These are phyloP conservation scores for Drosophila lacertosa DNA, from an alignment of 1,140 invertebrate genomes.

Conservation along the genomic window DNA sequence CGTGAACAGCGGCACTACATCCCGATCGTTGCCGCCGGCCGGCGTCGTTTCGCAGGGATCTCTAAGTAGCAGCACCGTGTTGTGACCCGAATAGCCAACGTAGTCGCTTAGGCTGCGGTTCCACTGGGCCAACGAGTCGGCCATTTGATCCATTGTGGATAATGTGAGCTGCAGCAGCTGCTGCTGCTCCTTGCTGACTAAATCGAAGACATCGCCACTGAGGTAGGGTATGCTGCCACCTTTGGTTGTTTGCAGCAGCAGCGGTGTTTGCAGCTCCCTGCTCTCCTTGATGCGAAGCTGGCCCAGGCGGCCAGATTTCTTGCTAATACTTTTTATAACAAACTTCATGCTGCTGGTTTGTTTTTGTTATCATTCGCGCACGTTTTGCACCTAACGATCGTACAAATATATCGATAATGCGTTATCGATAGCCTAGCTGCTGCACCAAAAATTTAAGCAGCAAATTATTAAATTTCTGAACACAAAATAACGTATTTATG, in stretches of 20 bases:
- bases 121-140: constrained; percentile 85
- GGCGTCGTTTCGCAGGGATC: constrained; percentile 87
- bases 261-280: constrained; percentile 45
- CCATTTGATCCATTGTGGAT: constrained; percentile 85
- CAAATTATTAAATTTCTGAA: neutral
- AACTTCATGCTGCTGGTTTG: constrained; percentile 85
- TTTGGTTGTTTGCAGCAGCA: constrained; percentile 83
- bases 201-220: constrained; percentile 87
- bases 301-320: constrained; percentile 85
- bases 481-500: no score
- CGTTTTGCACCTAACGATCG: constrained; percentile 25
- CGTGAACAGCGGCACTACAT: constrained; percentile 89
- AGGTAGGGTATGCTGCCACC: constrained; percentile 88
- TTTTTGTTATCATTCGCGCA: constrained; percentile 33
- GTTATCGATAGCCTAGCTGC: constrained; percentile 35
- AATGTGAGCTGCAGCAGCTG: constrained; percentile 86
- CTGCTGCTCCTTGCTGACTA: constrained; percentile 84
- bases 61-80: constrained; percentile 87
- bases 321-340: constrained; percentile 84
- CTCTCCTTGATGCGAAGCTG: constrained; percentile 83
- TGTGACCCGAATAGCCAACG: constrained; percentile 86
- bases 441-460: neutral
- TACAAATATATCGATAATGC: neutral
- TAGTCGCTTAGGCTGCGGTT: constrained; percentile 85
- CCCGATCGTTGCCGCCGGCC: constrained; percentile 88